A percentile compares a stretch with the other conserved stretches of the same genome.
Evolutionary conservation across 1,140 invertebrate species (phyloP).

Genomic region (Drosophila truncata): DNA sequence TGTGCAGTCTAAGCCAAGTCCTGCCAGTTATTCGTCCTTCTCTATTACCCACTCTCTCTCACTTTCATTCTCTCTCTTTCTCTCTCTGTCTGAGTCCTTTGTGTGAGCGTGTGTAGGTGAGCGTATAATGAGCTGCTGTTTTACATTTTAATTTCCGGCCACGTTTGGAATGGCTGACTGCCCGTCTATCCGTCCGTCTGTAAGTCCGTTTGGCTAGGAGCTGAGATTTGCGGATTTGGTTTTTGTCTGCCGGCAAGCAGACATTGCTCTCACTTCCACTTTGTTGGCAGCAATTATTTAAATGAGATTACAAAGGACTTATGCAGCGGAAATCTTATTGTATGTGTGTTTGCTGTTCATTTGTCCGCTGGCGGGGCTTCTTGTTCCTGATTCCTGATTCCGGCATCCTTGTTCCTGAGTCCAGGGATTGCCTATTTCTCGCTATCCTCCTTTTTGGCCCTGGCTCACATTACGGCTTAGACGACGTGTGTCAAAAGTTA

Average conservation of each 20-base stretch:
- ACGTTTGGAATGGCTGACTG: slow-evolving; percentile 22
- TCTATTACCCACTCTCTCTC: not conserved
- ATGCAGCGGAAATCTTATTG: slow-evolving; percentile 75
- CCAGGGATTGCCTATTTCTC: not conserved
- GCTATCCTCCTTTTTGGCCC: slow-evolving; percentile 8
- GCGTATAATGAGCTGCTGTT: slow-evolving; percentile 82
- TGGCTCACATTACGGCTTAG: slow-evolving; percentile 57
- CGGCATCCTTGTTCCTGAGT: slow-evolving; percentile 24
- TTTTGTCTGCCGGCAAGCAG: slow-evolving; percentile 28
- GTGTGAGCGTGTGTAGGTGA: slow-evolving; percentile 55
- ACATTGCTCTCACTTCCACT: slow-evolving; percentile 25
- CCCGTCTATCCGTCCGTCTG: not conserved
- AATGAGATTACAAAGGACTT: slow-evolving; percentile 80
- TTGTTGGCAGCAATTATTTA: slow-evolving; percentile 77
- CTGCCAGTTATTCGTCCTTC: slow-evolving; percentile 2
- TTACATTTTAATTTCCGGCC: slow-evolving; percentile 82
- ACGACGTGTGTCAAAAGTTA: slow-evolving; percentile 60
- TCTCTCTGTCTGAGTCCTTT: not conserved
- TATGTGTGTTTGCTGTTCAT: slow-evolving; percentile 55
- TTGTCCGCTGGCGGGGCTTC: slow-evolving; percentile 12
- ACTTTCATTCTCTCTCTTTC: not conserved
- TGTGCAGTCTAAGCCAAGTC: slow-evolving; percentile 21
- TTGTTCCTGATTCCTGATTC: slow-evolving; percentile 19
- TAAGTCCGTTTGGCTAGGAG: slow-evolving; percentile 21
- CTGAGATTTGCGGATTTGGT: slow-evolving; percentile 60